phyloP scores from a whole-genome alignment of 2,113 vertebrate genomes.

The Rhineura floridana region DNA sequence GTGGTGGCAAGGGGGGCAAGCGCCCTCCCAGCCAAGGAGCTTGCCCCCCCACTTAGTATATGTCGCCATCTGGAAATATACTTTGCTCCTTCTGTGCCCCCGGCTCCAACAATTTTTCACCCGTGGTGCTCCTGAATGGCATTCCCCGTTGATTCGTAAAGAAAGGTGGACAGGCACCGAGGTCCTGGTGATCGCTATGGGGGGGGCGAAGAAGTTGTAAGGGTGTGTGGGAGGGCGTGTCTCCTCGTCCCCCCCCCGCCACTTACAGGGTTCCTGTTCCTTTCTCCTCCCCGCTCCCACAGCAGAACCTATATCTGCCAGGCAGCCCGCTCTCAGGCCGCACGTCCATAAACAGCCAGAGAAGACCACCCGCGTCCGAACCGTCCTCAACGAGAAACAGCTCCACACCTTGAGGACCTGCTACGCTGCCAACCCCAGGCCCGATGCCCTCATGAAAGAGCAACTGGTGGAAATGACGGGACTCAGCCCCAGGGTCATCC shows the following conservation, averaged over 20 bases:
- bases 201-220: background rate
- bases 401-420: slow-evolving; percentile 98
- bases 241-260: background rate
- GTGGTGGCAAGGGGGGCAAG: too few relatives aligned
- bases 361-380: slow-evolving; percentile 97
- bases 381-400: slow-evolving; percentile 98
- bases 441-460: slow-evolving; percentile 99
- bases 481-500: slow-evolving; percentile 95
- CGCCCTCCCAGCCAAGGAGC: too few relatives aligned
- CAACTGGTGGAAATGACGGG: slow-evolving; percentile 99
- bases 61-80: too few relatives aligned
- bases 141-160: slow-evolving; percentile 19
- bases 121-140: too few relatives aligned
- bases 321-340: slow-evolving; percentile 92
- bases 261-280: slow-evolving; percentile 12
- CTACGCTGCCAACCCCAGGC: slow-evolving; percentile 96
- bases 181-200: background rate
- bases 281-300: slow-evolving; percentile 59
- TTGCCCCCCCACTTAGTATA: too few relatives aligned
- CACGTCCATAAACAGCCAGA: slow-evolving; percentile 98
- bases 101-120: too few relatives aligned
- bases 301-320: slow-evolving; percentile 98
- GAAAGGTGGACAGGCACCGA: background rate
- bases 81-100: too few relatives aligned
- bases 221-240: background rate